Conservation (phyloP, 2,113 vertebrate genomes). For the Gopherus flavomarginatus region DNA sequence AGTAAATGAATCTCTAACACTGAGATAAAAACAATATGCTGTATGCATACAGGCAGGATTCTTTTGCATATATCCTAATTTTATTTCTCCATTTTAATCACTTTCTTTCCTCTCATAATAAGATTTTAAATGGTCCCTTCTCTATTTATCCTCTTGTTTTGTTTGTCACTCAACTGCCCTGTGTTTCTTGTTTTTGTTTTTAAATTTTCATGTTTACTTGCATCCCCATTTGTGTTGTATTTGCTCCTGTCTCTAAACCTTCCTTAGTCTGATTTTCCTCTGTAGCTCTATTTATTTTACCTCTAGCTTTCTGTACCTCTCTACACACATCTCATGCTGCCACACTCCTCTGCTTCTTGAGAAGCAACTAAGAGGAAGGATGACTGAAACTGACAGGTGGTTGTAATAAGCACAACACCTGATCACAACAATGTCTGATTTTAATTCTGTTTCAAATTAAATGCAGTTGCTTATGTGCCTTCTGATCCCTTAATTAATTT, state of each 20-base stretch:
- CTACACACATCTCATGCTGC: background rate
- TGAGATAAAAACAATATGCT: background rate
- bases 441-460: conserved; percentile 11
- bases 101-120: background rate
- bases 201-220: background rate
- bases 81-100: background rate
- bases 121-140: background rate
- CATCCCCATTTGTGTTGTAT: background rate
- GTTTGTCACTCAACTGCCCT: background rate
- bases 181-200: background rate
- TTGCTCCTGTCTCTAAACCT: background rate
- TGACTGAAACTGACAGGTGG: background rate
- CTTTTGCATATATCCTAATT: background rate
- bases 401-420: background rate
- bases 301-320: background rate
- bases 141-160: background rate
- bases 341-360: background rate
- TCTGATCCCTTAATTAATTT: background rate
- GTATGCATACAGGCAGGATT: background rate
- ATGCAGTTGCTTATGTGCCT: background rate
- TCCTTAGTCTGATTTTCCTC: background rate
- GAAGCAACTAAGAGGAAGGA: background rate
- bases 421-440: background rate
- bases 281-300: background rate
- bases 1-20: background rate